Percentiles rank a stretch among this genome's conserved stretches.
These are phyloP conservation scores for Ictalurus punctatus DNA, from an alignment of 2,113 vertebrate genomes.

Conservation along the genomic window DNA sequence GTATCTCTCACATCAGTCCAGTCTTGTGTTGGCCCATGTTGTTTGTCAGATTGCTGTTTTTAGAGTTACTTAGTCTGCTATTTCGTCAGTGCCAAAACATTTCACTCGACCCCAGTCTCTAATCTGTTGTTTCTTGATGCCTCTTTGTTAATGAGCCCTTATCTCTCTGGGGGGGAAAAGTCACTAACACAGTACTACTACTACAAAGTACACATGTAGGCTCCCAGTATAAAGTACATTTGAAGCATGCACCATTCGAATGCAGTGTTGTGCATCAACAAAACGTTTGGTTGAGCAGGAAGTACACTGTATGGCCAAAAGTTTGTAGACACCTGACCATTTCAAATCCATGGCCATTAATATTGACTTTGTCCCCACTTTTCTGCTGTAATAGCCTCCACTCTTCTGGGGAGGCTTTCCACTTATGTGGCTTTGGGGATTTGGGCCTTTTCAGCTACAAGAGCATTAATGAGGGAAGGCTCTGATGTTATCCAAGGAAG, in stretches of 20 bases:
- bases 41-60: constrained; percentile 3
- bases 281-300: background rate
- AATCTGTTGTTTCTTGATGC: background rate
- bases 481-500: background rate
- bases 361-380: background rate
- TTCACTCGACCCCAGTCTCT: background rate
- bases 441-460: background rate
- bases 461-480: background rate
- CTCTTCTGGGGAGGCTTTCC: background rate
- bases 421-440: background rate
- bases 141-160: background rate
- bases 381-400: background rate
- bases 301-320: background rate
- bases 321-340: background rate
- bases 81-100: constrained; percentile 8
- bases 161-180: background rate
- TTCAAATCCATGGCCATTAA: background rate
- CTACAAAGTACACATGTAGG: background rate
- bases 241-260: background rate
- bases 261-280: background rate
- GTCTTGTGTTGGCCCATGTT: constrained; percentile 17
- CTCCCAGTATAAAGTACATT: background rate
- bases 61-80: constrained; percentile 4
- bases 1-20: constrained; percentile 8
- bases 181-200: background rate